Evolutionary conservation across 2,113 vertebrate genomes (phyloP).

Genomic region (Pseudopipra pipra): DNA sequence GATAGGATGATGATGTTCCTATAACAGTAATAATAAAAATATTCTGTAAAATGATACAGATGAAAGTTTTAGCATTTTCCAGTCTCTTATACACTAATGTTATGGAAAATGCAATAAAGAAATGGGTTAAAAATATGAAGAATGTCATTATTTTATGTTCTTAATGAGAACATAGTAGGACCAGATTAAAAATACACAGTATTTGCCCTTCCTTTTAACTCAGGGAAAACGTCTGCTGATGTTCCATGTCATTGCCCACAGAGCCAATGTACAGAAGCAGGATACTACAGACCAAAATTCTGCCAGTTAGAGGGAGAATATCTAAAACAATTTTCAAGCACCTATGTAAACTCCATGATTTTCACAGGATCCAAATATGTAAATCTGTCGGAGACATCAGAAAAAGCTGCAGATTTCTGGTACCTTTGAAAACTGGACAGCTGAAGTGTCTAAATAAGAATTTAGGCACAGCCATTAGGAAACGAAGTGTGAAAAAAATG

Average conservation of each 20-base stretch:
- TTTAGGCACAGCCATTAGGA: not conserved
- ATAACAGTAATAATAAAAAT: not conserved
- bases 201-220: not conserved
- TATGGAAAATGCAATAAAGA: not conserved
- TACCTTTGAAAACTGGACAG: not conserved
- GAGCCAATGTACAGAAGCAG: not conserved
- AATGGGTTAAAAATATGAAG: not conserved
- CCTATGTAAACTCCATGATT: not conserved
- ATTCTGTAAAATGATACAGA: not conserved
- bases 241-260: not conserved
- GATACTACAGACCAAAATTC: not conserved
- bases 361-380: not conserved
- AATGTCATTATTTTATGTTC: not conserved
- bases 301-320: not conserved
- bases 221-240: not conserved
- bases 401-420: not conserved
- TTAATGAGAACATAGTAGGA: not conserved
- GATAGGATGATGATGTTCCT: not conserved
- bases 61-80: not conserved
- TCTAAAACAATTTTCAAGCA: not conserved
- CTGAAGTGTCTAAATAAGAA: not conserved
- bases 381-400: not conserved
- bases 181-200: not conserved
- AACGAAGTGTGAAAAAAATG: not conserved
- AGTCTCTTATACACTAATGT: not conserved